A percentile compares a stretch with the other conserved stretches of the same genome.
phyloP scores from a whole-genome alignment of 2,888 invertebrate species.

The Patella pellucida region DNA sequence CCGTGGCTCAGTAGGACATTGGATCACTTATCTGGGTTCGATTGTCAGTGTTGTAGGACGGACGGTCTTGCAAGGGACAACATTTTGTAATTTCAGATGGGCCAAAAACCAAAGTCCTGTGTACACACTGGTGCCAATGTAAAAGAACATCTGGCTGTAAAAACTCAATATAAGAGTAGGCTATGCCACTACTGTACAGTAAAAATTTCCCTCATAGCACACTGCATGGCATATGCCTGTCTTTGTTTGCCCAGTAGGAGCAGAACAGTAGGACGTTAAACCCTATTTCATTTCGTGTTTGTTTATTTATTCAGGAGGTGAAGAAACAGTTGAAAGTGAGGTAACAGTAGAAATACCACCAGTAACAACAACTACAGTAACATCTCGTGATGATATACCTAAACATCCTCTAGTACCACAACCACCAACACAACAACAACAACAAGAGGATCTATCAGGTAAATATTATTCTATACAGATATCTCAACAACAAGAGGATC shows the following conservation, averaged over 20 bases:
- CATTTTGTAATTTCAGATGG: not conserved
- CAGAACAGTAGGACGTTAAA: not conserved
- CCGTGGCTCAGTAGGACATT: too few relatives aligned
- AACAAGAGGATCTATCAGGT: not conserved
- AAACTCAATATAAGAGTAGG: too few relatives aligned
- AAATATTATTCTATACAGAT: not conserved
- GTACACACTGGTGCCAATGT: too few relatives aligned
- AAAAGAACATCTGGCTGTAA: too few relatives aligned
- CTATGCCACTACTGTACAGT: too few relatives aligned
- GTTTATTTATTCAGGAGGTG: conserved; percentile 6
- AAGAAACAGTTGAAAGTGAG: conserved; percentile 12
- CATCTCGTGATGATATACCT: conserved; percentile 17
- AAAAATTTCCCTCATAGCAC: too few relatives aligned
- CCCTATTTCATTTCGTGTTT: conserved; percentile 12
- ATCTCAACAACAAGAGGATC: not conserved
- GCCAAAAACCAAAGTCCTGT: not conserved
- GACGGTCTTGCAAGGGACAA: too few relatives aligned
- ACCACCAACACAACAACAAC: not conserved
- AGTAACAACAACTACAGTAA: conserved; percentile 23
- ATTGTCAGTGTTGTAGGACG: too few relatives aligned
- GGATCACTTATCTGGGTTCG: too few relatives aligned
- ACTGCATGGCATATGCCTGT: too few relatives aligned
- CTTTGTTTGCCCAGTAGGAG: too few relatives aligned
- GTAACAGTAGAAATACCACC: conserved; percentile 9
- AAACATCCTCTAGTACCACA: not conserved